Conservation (phyloP, 2,113 vertebrate species). For the Garra rufa region DNA sequence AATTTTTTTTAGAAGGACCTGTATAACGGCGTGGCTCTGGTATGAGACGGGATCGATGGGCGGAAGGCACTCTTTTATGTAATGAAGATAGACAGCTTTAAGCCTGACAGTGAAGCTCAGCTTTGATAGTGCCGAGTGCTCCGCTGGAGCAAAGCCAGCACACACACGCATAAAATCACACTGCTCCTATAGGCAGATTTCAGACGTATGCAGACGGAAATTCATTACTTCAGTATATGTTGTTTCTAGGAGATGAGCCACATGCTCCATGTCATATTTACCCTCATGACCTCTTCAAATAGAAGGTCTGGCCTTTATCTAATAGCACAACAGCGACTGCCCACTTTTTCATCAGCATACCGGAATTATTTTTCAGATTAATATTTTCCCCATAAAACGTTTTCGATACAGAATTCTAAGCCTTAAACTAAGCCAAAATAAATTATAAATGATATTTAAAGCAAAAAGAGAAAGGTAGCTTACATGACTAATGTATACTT, state of each 20-base stretch:
- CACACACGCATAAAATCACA: conserved; percentile 6
- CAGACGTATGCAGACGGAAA: neutral
- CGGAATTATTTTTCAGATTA: neutral
- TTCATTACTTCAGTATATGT: neutral
- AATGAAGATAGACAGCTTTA: conserved; percentile 35
- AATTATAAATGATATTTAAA: neutral
- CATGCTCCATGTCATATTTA: neutral
- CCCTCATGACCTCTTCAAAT: neutral
- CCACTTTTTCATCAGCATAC: conserved; percentile 6
- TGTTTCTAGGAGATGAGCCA: conserved; percentile 5
- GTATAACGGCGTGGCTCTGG: neutral
- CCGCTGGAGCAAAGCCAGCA: conserved; percentile 56
- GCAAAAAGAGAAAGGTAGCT: neutral
- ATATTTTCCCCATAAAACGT: neutral
- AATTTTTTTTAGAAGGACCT: no score
- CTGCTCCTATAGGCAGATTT: neutral
- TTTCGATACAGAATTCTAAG: neutral
- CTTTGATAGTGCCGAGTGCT: conserved; percentile 59
- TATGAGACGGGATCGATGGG: neutral
- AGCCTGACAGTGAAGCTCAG: conserved; percentile 25
- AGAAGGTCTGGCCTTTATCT: conserved; percentile 13
- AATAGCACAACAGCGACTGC: neutral
- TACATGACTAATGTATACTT: neutral
- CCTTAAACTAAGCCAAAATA: neutral
- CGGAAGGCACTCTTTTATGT: conserved; percentile 35